These are phyloP conservation scores for Polymixis lichenea DNA, from an alignment of 2,888 invertebrate species.

Conservation along the genomic window DNA sequence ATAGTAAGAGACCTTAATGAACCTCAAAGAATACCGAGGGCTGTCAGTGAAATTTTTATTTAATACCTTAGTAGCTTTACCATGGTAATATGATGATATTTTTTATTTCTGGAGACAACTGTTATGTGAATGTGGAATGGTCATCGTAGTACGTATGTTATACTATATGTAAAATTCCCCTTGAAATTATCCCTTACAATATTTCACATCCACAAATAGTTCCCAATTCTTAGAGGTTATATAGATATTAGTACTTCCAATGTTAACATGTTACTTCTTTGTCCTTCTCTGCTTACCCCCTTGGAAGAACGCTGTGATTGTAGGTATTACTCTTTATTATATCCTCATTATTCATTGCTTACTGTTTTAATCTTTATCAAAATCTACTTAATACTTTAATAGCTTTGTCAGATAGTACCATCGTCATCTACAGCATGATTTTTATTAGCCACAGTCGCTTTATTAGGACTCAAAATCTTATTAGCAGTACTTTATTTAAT, in stretches of 20 bases:
- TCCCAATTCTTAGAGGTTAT: background rate
- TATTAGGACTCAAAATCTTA: background rate
- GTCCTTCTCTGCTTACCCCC: slow-evolving; percentile 41
- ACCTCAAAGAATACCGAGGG: background rate
- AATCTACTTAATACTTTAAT: slow-evolving; percentile 27
- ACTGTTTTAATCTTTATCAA: slow-evolving; percentile 2
- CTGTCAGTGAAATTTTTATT: background rate
- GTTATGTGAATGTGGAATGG: slow-evolving; percentile 12
- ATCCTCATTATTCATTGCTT: slow-evolving; percentile 23
- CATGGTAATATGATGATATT: no score
- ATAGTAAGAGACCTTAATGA: background rate
- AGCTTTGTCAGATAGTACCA: slow-evolving; percentile 25
- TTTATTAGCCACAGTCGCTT: slow-evolving; percentile 11
- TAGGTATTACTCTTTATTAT: slow-evolving; percentile 62
- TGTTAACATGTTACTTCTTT: slow-evolving; percentile 40
- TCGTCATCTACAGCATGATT: slow-evolving; percentile 5
- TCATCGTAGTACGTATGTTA: background rate
- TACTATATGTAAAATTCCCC: background rate
- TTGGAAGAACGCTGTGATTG: slow-evolving; percentile 61
- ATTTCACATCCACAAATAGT: background rate
- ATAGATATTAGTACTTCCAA: background rate
- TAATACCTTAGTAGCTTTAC: background rate
- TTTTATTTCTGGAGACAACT: background rate
- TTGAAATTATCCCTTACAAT: background rate
- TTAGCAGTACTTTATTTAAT: background rate